These are phyloP conservation scores for Phylloscopus whistleri DNA, from an alignment of 2,113 vertebrate genomes.

Conservation along the genomic window DNA sequence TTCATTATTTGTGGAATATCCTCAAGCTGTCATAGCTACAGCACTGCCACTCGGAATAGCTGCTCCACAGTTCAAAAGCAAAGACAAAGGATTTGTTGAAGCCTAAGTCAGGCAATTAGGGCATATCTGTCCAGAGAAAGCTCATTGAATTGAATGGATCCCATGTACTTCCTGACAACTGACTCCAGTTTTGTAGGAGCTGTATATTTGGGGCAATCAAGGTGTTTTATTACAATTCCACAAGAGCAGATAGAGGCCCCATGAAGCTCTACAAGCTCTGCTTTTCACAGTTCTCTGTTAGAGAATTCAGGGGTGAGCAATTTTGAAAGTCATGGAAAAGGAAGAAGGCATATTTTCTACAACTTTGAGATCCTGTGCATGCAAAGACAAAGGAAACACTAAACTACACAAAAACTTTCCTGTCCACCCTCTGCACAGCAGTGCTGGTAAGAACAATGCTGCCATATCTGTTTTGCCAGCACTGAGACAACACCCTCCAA, in stretches of 20 bases:
- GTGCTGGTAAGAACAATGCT: not conserved
- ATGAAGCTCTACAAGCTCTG: not conserved
- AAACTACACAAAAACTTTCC: not conserved
- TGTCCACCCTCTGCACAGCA: not conserved
- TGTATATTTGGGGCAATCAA: not conserved
- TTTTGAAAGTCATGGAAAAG: not conserved
- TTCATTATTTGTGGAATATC: slow-evolving; percentile 7
- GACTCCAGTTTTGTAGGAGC: not conserved
- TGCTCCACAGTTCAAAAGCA: not conserved
- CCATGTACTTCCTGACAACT: not conserved
- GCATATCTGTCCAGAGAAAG: not conserved
- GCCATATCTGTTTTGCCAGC: not conserved
- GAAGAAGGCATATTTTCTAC: not conserved
- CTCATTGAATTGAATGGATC: not conserved
- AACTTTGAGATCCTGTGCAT: not conserved
- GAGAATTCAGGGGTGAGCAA: not conserved
- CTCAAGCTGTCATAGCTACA: not conserved
- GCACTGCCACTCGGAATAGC: not conserved
- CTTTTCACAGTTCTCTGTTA: not conserved
- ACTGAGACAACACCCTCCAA: not conserved
- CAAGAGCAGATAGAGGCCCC: not conserved
- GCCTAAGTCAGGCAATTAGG: not conserved
- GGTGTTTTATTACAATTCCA: not conserved
- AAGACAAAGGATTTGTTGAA: not conserved
- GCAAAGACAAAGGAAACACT: not conserved